phyloP scores from a whole-genome alignment of 2,113 vertebrate genomes.

The Harpagus bidentatus region DNA sequence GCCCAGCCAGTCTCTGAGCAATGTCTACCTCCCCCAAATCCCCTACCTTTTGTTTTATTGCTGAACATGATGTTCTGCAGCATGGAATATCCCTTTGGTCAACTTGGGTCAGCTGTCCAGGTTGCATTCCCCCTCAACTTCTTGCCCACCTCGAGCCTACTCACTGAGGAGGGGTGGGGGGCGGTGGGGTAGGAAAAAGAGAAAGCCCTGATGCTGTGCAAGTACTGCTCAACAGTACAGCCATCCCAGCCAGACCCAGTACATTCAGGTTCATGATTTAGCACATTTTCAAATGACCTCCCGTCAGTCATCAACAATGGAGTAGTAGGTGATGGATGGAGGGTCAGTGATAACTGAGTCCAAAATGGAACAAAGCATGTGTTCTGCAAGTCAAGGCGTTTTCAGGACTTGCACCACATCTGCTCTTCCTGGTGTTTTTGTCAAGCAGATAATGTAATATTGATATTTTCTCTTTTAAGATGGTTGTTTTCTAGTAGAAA shows the following conservation, averaged over 20 bases:
- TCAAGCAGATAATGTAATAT: background rate
- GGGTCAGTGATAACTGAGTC: background rate
- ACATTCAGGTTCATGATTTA: background rate
- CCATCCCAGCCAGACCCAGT: background rate
- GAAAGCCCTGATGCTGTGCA: background rate
- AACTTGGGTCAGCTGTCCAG: background rate
- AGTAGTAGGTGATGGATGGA: background rate
- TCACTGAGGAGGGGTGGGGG: background rate
- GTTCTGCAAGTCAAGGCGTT: background rate
- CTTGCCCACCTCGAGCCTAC: background rate
- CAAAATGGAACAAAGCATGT: background rate
- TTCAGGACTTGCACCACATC: background rate
- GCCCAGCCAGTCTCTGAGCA: background rate
- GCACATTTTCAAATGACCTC: background rate
- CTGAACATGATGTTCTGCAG: background rate
- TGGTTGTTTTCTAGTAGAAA: background rate
- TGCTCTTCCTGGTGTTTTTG: background rate
- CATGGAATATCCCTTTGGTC: background rate
- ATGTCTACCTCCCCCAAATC: background rate
- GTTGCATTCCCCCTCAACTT: background rate
- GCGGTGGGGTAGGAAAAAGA: rapidly evolving
- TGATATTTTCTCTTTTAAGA: background rate
- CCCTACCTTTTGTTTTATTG: background rate
- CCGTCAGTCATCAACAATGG: background rate
- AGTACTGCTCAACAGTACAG: background rate